phyloP scores from a whole-genome alignment of 2,797 vertebrate species.

The Pantherophis vulpinus region DNA sequence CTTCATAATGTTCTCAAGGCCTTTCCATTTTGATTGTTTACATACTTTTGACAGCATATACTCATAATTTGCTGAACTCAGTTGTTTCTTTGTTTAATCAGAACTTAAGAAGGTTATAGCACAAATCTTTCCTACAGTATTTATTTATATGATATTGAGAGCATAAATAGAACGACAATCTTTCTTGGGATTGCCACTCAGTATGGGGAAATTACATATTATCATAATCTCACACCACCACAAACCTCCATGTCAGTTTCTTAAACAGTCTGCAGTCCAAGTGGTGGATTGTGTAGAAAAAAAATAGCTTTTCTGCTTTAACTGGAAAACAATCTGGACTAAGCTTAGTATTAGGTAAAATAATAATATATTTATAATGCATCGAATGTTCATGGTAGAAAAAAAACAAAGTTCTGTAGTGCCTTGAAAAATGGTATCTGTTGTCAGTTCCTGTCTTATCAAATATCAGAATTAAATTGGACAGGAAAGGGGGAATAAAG shows the following conservation, averaged over 20 bases:
- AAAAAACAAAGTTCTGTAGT: not conserved
- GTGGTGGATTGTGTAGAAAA: not conserved
- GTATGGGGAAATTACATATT: not conserved
- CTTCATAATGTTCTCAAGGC: not conserved
- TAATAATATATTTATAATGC: slow-evolving; percentile 27
- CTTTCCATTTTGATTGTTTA: not conserved
- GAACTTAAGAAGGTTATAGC: slow-evolving; percentile 5
- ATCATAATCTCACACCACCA: not conserved
- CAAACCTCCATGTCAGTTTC: not conserved
- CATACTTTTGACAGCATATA: not conserved
- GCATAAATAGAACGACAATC: not conserved
- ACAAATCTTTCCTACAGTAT: not conserved
- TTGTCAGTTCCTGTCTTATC: slow-evolving; percentile 31
- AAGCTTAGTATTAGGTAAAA: slow-evolving; percentile 33
- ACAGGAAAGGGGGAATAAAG: not conserved
- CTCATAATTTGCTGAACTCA: not conserved
- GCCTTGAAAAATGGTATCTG: slow-evolving; percentile 6
- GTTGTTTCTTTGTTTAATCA: not conserved
- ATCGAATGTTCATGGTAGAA: slow-evolving; percentile 10
- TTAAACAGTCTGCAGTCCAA: not conserved
- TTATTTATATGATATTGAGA: not conserved
- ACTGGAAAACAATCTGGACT: not conserved
- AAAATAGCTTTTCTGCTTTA: not conserved
- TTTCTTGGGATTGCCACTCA: not conserved
- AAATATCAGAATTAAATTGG: slow-evolving; percentile 28